Percentiles rank a stretch among this genome's conserved stretches.
phyloP scores from a whole-genome alignment of 2,797 vertebrate species.

The Liasis olivaceus region DNA sequence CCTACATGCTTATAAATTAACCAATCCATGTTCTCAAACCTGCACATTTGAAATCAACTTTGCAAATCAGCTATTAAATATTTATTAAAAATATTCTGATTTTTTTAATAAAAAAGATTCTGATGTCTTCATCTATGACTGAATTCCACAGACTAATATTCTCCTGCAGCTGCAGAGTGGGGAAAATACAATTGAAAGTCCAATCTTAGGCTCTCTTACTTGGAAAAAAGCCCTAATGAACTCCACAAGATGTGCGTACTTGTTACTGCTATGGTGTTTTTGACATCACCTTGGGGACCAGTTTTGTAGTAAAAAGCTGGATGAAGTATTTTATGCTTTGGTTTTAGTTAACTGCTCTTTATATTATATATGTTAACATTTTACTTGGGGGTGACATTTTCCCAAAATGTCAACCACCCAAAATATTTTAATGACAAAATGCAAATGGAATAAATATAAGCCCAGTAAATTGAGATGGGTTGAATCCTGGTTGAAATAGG shows the following conservation, averaged over 20 bases:
- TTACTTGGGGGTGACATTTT: background rate
- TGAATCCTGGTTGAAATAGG: background rate
- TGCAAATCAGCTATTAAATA: background rate
- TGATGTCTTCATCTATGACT: background rate
- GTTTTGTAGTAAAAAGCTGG: background rate
- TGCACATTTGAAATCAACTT: background rate
- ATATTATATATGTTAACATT: background rate
- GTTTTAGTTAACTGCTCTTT: background rate
- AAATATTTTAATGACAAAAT: background rate
- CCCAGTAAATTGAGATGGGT: background rate
- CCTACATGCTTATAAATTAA: background rate
- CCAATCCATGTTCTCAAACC: background rate
- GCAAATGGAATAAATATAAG: background rate
- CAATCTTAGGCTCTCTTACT: background rate
- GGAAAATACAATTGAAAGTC: background rate
- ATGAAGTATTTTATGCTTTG: background rate
- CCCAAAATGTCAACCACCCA: background rate
- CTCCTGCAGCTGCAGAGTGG: background rate
- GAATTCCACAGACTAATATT: background rate
- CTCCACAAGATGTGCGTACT: background rate
- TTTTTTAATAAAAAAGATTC: background rate
- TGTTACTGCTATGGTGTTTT: background rate
- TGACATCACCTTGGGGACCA: background rate
- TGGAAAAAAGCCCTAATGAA: background rate
- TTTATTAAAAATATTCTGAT: background rate